Evolutionary conservation across 2,888 invertebrate species (phyloP).

Genomic region (Dasysyrphus tricinctus): DNA sequence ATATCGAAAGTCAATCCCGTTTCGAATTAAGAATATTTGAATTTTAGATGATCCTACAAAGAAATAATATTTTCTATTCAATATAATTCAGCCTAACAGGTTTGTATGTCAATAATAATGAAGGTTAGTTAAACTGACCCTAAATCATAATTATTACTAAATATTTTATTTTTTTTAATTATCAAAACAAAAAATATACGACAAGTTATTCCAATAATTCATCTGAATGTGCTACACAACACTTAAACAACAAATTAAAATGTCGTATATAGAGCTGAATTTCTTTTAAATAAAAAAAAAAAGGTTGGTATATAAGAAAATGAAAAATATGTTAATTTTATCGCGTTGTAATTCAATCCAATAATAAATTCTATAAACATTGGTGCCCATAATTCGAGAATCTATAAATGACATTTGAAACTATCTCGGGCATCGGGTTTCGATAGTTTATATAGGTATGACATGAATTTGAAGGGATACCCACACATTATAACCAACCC

Average conservation of each 20-base stretch:
- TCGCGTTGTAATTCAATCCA: constrained; percentile 56
- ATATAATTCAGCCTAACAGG: constrained; percentile 4
- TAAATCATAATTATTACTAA: constrained; percentile 45
- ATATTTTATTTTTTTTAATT: constrained; percentile 16
- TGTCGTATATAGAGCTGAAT: background rate
- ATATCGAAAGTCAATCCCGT: background rate
- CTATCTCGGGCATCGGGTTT: constrained; percentile 50
- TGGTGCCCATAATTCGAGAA: constrained; percentile 37
- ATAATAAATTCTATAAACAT: constrained; percentile 52
- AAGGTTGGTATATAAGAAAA: background rate
- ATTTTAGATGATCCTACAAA: background rate
- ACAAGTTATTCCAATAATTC: constrained; percentile 47
- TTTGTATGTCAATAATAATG: background rate
- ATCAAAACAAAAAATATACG: constrained; percentile 11
- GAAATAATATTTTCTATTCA: constrained; percentile 5
- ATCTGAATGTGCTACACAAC: constrained; percentile 47
- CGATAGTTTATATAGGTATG: constrained; percentile 24
- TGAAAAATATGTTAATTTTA: constrained; percentile 60
- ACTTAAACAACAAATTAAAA: constrained; percentile 39
- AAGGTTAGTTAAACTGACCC: background rate
- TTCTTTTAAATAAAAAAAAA: constrained; percentile 1
- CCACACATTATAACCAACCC: background rate
- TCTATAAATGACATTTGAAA: constrained; percentile 28
- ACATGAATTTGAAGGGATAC: constrained; percentile 13
- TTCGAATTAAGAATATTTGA: background rate